Conservation (phyloP, 2,797 vertebrate genomes). For the Protosalanx chinensis region DNA sequence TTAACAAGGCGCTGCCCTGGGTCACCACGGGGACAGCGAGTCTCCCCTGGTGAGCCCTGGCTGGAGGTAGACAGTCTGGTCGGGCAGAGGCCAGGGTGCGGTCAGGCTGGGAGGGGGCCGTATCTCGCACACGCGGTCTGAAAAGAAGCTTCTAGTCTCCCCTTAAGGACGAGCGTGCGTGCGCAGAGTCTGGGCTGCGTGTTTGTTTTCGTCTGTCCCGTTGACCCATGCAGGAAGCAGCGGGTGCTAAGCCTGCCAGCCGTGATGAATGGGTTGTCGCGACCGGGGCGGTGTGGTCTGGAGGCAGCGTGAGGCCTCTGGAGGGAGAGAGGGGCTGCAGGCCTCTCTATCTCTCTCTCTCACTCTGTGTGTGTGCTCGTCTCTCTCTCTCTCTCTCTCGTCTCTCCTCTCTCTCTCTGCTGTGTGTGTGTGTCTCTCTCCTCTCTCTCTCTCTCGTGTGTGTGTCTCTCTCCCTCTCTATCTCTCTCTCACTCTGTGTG, state of each 20-base stretch:
- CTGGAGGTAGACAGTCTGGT: too few species aligned
- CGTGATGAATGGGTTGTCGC: slow-evolving; percentile 31
- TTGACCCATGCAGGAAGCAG: slow-evolving; percentile 29
- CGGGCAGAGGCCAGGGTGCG: too few species aligned
- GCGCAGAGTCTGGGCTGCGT: neutral
- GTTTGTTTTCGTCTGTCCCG: slow-evolving; percentile 9
- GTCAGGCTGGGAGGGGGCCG: too few species aligned
- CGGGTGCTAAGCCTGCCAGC: slow-evolving; percentile 18
- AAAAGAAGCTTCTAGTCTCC: neutral
- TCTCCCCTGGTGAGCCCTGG: too few species aligned
- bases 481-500: slow-evolving; percentile 29
- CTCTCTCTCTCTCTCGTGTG: too few species aligned
- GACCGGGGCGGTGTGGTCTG: slow-evolving; percentile 31
- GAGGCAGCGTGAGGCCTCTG: slow-evolving; percentile 35
- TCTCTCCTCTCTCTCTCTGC: slow-evolving; percentile 17
- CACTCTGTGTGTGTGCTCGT: too few species aligned
- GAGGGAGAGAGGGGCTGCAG: neutral
- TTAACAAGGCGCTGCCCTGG: neutral
- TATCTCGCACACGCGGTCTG: neutral
- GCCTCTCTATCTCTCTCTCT: neutral
- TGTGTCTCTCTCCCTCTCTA: neutral
- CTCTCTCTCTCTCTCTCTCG: neutral
- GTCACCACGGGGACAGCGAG: neutral
- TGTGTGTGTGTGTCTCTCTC: slow-evolving; percentile 34
- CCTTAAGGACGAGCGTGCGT: neutral